Evolutionary conservation across 2,888 invertebrate genomes (phyloP), one percentile per base, ranked within the genome.

Genomic region (Heliothis peltigera): DNA sequence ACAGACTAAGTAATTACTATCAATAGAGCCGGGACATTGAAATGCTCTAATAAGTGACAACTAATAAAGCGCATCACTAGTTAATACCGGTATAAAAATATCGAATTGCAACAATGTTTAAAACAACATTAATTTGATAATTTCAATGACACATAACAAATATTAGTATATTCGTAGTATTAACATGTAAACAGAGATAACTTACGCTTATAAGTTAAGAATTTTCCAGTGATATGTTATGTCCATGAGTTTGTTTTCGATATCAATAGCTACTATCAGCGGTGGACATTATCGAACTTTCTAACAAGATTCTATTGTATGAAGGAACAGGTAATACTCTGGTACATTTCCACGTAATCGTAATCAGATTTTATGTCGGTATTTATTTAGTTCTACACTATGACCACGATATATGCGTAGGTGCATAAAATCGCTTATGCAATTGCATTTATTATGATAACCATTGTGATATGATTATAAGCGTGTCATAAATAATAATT

Each of bases 151-250:
- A 63, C 58, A 55, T 63, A 62, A 75, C 64, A 69, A 80, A 83
- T 81, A 78, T 80, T 81, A 61, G 74, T 77, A 32, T 70, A 57
- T 69, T 70, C 65, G 65, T 69, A 60, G 60, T 69, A 71, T 49
- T 57, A 53, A 57, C 54, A 58, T 52, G 70, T 80, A 72, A 81
- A 82, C 73, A 82, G 74, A 52, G 85, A 84, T 85, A 84, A 83
- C 66, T n/a, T n/a, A n/a, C n/a, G n/a, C n/a, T n/a, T 42, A 49
- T 51, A 53, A 56, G 58, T 62, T 67, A 67, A 81, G 78, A 83
- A 83, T 79, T 84, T 82, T 84, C 83, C 84, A 80, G 67, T 39
- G 66, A 61, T 55, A 66, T 51, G 25, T 54, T 46, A 62, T 43
- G 55, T 65, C 56, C 49, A 19, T 63, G 51, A 64, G 54, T 78